Conservation (phyloP, 1,140 invertebrate species). For the Lordiphosa collinella region DNA sequence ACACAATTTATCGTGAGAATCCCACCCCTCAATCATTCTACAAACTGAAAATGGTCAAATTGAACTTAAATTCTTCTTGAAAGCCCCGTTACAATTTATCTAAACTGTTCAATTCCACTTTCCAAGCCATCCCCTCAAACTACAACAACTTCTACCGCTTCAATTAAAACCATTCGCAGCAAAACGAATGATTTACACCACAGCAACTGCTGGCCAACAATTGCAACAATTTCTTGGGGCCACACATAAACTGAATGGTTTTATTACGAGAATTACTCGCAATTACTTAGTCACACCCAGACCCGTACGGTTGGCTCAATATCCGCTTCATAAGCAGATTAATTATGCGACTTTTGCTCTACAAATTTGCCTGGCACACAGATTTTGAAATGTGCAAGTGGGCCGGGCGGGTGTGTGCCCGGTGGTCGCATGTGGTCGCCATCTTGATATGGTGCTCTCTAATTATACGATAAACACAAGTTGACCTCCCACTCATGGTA, state of each 20-base stretch:
- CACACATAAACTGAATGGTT: conserved; percentile 33
- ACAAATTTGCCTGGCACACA: background rate
- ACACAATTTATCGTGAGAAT: too few species aligned
- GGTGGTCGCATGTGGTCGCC: conserved; percentile 18
- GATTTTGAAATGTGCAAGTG: conserved; percentile 6
- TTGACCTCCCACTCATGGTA: conserved; percentile 41
- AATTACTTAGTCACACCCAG: conserved; percentile 52
- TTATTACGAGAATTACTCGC: conserved; percentile 43
- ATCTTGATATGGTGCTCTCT: conserved; percentile 18
- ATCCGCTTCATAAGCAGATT: conserved; percentile 50
- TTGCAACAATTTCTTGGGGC: background rate
- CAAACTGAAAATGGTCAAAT: too few species aligned
- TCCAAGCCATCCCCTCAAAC: background rate
- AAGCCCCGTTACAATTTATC: background rate
- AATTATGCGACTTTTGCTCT: conserved; percentile 51
- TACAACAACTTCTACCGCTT: background rate
- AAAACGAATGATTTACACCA: conserved; percentile 28
- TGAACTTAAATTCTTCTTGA: too few species aligned
- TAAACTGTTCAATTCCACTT: background rate
- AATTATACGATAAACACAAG: conserved; percentile 57
- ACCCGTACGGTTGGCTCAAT: conserved; percentile 16
- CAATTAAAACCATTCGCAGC: conserved; percentile 1
- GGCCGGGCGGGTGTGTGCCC: conserved; percentile 18
- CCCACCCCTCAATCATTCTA: too few species aligned
- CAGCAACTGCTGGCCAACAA: conserved; percentile 21